Evolutionary conservation across 1,140 invertebrate species (phyloP).

Genomic region (Drosophila mayri): DNA sequence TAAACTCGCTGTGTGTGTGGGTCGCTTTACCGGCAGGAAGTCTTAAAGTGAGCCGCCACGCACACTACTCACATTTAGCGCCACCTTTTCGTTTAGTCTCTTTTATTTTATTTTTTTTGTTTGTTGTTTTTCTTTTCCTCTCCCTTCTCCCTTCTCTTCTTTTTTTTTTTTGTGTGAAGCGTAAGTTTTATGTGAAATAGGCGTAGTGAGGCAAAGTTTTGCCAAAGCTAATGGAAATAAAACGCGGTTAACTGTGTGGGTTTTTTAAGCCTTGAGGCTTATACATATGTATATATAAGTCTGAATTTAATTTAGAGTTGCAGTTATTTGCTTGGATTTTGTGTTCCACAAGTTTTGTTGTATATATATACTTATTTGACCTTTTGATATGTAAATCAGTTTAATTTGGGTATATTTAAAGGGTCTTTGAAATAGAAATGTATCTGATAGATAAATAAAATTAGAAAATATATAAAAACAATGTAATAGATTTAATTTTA

Average conservation of each 20-base stretch:
- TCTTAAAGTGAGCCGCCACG: conserved; percentile 40
- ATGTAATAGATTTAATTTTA: not conserved
- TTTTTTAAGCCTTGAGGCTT: conserved; percentile 4
- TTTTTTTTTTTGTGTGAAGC: conserved; percentile 7
- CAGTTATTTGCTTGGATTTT: not conserved
- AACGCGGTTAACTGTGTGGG: not conserved
- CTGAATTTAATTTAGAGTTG: not conserved
- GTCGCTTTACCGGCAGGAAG: conserved; percentile 23
- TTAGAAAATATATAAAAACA: not conserved
- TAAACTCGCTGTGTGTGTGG: conserved; percentile 60
- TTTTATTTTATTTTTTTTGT: not conserved
- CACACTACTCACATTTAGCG: conserved; percentile 40
- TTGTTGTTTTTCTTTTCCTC: not conserved
- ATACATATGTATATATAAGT: not conserved
- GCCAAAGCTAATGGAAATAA: conserved; percentile 32
- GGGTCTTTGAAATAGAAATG: not conserved
- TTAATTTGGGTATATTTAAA: not conserved
- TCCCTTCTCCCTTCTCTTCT: not conserved
- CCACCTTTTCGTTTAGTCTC: not conserved
- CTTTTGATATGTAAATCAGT: not conserved
- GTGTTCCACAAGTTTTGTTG: not conserved
- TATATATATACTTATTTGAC: not conserved
- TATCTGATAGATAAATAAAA: not conserved
- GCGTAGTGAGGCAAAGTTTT: conserved; percentile 72
- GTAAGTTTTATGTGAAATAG: conserved; percentile 70